Base-by-base conservation (phyloP, 2,113 vertebrate species). In the Gobius niger region DNA sequence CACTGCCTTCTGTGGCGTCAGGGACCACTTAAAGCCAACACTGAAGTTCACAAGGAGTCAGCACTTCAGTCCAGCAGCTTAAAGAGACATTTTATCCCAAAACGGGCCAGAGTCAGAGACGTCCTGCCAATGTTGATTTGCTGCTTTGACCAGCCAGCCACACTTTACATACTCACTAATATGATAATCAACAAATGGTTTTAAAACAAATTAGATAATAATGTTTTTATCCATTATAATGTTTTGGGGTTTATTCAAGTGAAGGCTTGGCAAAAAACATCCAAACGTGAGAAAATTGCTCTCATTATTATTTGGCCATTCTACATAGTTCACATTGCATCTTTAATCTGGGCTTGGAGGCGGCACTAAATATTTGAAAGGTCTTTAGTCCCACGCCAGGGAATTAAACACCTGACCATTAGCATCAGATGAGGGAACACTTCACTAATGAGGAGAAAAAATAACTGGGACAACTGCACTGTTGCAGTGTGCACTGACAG, bases 1-100 rank as follows among this genome's bases (percentile, higher is more conserved):
- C 72, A 78, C 90, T 87, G 87, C 85, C 81, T 80, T 75, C 75
- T 53, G 44, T 70, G 67, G 46, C 61, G 83, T 89, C 87, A 82
- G 81, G 75, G 76, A 75, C 82, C 85, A 84, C 88, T 86, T 89
- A 88, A 52, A 73, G 75, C 73, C 75, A 80, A 81, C 78, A 82
- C 65, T 74, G 49, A 47, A 80, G 75, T 84, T 89, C 75, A 52
- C 3, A n/a, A 18, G n/a, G 7, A 46, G 44, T 46, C 44, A 9
- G 44, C 7, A 11, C 44, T 9, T 6, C 4, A 34, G 44, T 46
- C 7, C 16, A 16, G 15, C n/a, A 19, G 51, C 9, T 52, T 16
- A 52, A 7, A 18, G 5, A 7, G 49, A n/a, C 1, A 7, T 51
- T 51, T 51, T n/a, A 5, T 51, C 49, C n/a, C 7, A 46, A 46